These are phyloP conservation scores for Hippocampus zosterae DNA, from an alignment of 2,113 vertebrate species.

Conservation along the genomic window DNA sequence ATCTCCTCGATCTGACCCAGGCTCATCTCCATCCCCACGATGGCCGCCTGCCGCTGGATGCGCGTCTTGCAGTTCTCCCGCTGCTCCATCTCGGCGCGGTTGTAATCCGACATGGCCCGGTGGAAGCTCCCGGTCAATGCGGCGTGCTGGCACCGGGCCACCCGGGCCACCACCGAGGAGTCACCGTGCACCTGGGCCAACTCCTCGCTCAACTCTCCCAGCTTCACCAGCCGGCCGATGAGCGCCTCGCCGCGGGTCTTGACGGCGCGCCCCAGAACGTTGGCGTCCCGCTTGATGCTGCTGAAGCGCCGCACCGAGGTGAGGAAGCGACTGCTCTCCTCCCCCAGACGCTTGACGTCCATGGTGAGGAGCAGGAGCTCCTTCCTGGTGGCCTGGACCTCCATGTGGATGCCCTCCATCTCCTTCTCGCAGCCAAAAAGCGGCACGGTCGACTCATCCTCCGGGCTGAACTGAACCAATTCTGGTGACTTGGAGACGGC, in stretches of 20 bases:
- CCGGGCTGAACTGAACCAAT: constrained; percentile 3
- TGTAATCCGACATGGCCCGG: constrained; percentile 84
- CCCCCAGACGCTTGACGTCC: constrained; percentile 84
- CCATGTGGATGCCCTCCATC: constrained; percentile 78
- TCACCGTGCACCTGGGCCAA: constrained; percentile 73
- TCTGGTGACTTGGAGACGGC: constrained; percentile 52
- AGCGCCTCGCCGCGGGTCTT: constrained; percentile 82
- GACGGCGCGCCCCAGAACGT: constrained; percentile 86
- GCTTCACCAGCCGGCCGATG: constrained; percentile 78
- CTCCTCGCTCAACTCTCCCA: constrained; percentile 72
- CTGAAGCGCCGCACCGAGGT: constrained; percentile 93
- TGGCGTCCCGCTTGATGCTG: constrained; percentile 95
- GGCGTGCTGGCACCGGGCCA: constrained; percentile 77
- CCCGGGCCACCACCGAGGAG: constrained; percentile 78
- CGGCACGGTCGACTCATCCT: constrained; percentile 62
- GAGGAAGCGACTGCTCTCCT: constrained; percentile 91
- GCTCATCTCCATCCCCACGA: constrained; percentile 91
- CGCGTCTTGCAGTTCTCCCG: constrained; percentile 91
- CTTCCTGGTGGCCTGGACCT: constrained; percentile 78
- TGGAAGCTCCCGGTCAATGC: constrained; percentile 82
- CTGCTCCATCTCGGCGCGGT: constrained; percentile 85
- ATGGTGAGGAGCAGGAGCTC: constrained; percentile 77
- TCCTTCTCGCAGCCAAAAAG: constrained; percentile 81
- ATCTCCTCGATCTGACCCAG: constrained; percentile 90
- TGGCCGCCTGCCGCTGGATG: constrained; percentile 93